These are phyloP conservation scores for Hormaphis cornu DNA, from an alignment of 1,140 invertebrate species.

Conservation along the genomic window DNA sequence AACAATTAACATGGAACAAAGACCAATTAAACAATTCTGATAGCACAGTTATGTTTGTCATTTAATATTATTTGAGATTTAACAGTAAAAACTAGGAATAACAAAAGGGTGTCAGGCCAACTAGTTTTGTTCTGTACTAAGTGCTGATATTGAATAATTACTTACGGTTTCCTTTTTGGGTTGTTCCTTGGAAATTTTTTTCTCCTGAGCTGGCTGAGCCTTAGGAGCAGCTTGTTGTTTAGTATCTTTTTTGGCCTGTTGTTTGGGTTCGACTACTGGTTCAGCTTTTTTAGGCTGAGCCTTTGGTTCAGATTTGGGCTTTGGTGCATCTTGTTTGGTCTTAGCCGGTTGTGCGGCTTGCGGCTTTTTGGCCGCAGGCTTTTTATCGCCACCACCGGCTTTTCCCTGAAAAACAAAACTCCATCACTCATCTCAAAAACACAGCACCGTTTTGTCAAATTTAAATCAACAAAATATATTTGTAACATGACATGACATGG, in stretches of 20 bases:
- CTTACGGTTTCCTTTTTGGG: constrained; percentile 15
- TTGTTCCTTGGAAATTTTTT: constrained; percentile 4
- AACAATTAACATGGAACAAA: too few species aligned
- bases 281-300: constrained; percentile 2
- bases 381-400: constrained; percentile 28
- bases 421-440: not conserved
- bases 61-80: too few species aligned
- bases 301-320: constrained; percentile 19
- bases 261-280: constrained; percentile 5
- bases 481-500: not conserved
- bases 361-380: constrained; percentile 21
- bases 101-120: too few species aligned
- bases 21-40: too few species aligned
- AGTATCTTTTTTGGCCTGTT: constrained; percentile 10
- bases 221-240: constrained; percentile 20
- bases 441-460: too few species aligned
- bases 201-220: not conserved
- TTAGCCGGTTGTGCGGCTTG: constrained; percentile 26
- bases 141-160: not conserved
- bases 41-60: too few species aligned
- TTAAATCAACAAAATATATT: not conserved
- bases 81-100: too few species aligned
- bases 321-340: constrained; percentile 5
- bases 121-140: too few species aligned
- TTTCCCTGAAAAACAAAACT: constrained; percentile 17